Evolutionary conservation across 2,888 invertebrate genomes (phyloP).

Genomic region (Trissolcus japonicus): DNA sequence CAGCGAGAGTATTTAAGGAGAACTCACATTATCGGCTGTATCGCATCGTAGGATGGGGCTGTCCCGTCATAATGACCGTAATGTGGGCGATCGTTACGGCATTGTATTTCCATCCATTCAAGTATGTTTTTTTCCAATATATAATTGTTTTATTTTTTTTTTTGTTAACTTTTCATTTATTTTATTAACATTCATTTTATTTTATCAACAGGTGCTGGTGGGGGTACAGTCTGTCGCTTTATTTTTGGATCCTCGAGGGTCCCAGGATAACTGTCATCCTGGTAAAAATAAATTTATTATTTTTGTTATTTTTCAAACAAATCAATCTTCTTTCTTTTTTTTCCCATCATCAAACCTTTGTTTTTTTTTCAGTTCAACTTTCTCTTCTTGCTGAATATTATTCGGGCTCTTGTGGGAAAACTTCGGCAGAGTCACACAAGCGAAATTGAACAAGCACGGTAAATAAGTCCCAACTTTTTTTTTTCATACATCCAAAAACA

Average conservation of each 20-base stretch:
- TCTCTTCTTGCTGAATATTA: slow-evolving; percentile 86
- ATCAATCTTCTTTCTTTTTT: neutral
- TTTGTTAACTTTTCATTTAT: neutral
- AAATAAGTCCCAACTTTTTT: slow-evolving; percentile 65
- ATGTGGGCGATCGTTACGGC: slow-evolving; percentile 83
- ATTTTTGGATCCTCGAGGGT: slow-evolving; percentile 94
- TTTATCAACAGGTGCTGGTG: slow-evolving; percentile 83
- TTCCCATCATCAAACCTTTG: neutral
- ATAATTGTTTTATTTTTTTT: too few relatives aligned
- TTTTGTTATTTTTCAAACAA: neutral
- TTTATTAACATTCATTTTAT: neutral
- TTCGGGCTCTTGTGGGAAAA: slow-evolving; percentile 87
- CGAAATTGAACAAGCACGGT: slow-evolving; percentile 86
- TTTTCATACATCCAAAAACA: neutral
- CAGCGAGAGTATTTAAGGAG: slow-evolving; percentile 83
- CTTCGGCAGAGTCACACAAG: slow-evolving; percentile 84
- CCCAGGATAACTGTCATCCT: slow-evolving; percentile 87
- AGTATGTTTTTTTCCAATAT: slow-evolving; percentile 66
- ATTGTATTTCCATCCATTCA: slow-evolving; percentile 76
- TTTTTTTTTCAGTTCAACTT: slow-evolving; percentile 83
- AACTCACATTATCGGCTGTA: slow-evolving; percentile 81
- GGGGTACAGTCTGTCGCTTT: slow-evolving; percentile 87
- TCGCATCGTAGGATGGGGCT: slow-evolving; percentile 84
- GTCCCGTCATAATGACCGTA: slow-evolving; percentile 82
- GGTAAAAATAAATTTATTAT: slow-evolving; percentile 77